phyloP scores from a whole-genome alignment of 2,888 invertebrate species.

The Trilocha varians region DNA sequence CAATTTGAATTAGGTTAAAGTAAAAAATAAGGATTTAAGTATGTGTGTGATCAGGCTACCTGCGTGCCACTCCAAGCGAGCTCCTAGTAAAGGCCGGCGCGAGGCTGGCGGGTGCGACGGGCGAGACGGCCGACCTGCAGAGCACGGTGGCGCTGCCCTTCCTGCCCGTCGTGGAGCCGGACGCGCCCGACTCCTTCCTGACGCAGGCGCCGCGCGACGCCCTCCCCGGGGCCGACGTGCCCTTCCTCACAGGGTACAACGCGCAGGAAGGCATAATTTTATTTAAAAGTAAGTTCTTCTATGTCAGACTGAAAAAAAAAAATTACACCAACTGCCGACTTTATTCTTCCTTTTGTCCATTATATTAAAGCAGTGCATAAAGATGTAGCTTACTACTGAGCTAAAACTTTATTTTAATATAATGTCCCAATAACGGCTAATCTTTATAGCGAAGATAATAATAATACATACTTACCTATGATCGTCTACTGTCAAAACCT shows the following conservation, averaged over 20 bases:
- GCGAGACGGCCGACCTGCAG: conserved; percentile 56
- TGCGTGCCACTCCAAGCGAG: conserved; percentile 74
- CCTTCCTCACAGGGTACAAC: conserved; percentile 77
- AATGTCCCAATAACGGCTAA: too few species aligned
- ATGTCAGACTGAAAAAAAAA: too few species aligned
- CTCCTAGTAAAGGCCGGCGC: conserved; percentile 73
- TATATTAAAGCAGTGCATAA: too few species aligned
- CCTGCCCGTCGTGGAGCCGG: conserved; percentile 69
- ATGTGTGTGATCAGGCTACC: conserved; percentile 46
- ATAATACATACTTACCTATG: too few species aligned
- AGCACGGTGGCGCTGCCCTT: conserved; percentile 76
- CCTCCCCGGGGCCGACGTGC: conserved; percentile 70
- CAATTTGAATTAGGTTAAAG: too few species aligned
- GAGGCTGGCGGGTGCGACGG: conserved; percentile 57
- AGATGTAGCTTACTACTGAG: too few species aligned
- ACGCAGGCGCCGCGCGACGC: conserved; percentile 61
- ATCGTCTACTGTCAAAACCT: too few species aligned
- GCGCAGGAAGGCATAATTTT: conserved; percentile 78
- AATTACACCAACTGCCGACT: too few species aligned
- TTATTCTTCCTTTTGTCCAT: too few species aligned
- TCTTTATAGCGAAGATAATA: too few species aligned
- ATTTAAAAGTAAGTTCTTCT: conserved; percentile 64
- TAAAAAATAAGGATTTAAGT: too few species aligned
- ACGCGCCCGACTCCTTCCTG: conserved; percentile 61
- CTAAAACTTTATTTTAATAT: too few species aligned